Percentiles rank a stretch among this genome's conserved stretches.
These are phyloP conservation scores for Adela reaumurella DNA, from an alignment of 2,888 invertebrate species.

Conservation along the genomic window DNA sequence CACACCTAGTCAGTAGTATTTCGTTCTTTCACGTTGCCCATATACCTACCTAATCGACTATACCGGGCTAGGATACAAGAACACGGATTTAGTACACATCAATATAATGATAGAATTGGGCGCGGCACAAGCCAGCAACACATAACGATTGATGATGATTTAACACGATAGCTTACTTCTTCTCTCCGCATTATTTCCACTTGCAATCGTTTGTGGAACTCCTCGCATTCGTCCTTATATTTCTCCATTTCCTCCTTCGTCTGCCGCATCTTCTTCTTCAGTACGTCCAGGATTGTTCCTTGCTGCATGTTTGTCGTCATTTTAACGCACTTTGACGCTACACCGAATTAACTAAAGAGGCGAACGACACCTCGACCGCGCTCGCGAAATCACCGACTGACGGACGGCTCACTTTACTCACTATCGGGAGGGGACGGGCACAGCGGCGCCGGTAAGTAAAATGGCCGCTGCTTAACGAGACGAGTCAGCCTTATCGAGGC, in stretches of 20 bases:
- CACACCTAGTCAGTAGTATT: no score
- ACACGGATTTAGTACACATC: conserved; percentile 26
- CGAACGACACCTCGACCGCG: conserved; percentile 48
- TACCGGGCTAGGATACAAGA: conserved; percentile 21
- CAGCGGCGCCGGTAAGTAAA: conserved; percentile 49
- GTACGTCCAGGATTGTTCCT: conserved; percentile 91
- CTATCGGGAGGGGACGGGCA: conserved; percentile 33
- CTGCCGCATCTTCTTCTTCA: conserved; percentile 99
- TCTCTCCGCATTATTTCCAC: conserved; percentile 94
- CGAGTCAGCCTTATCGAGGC: conserved; percentile 23
- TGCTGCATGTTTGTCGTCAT: conserved; percentile 90
- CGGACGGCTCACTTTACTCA: conserved; percentile 35
- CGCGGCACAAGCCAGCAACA: conserved; percentile 18
- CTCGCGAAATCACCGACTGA: conserved; percentile 57
- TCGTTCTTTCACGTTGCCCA: no score
- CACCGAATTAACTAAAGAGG: conserved; percentile 37
- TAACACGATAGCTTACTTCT: conserved; percentile 80
- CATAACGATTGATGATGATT: conserved; percentile 29
- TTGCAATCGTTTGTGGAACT: conserved; percentile 91
- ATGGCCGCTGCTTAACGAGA: conserved; percentile 47
- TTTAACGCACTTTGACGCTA: conserved; percentile 47
- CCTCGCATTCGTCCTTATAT: conserved; percentile 96
- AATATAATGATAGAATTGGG: conserved; percentile 23
- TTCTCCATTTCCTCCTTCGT: conserved; percentile 99
- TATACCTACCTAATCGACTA: no score